Percentiles rank a stretch among this genome's conserved stretches.
Evolutionary conservation across 1,140 invertebrate species (phyloP).

Genomic region (Ips nitidus): DNA sequence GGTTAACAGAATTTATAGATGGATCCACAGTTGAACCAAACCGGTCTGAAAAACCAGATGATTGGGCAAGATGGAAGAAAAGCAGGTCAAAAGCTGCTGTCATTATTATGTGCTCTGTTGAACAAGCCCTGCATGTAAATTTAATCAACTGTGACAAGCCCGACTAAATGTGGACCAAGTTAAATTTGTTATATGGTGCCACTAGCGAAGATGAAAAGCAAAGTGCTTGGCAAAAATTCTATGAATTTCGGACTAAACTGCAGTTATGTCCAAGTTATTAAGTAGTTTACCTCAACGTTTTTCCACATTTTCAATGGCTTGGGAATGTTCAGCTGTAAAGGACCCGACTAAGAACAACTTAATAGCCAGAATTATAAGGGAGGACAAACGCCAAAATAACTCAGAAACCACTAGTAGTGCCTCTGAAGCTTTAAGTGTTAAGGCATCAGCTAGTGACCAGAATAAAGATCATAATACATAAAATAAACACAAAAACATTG

Average conservation of each 20-base stretch:
- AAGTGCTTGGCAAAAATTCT: slow-evolving; percentile 14
- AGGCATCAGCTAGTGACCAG: background rate
- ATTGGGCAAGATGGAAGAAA: slow-evolving; percentile 19
- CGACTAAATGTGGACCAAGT: slow-evolving; percentile 9
- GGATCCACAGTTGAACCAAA: slow-evolving; percentile 14
- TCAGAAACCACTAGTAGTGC: background rate
- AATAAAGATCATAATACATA: background rate
- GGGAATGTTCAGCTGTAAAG: background rate
- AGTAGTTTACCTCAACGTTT: background rate
- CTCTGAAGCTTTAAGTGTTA: background rate
- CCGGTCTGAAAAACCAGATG: background rate
- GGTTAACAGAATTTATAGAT: slow-evolving; percentile 11
- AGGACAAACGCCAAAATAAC: slow-evolving; percentile 5
- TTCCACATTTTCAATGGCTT: background rate
- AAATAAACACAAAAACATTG: slow-evolving; percentile 1
- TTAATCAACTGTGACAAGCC: slow-evolving; percentile 11
- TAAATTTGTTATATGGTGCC: slow-evolving; percentile 2
- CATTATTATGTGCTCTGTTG: slow-evolving; percentile 14
- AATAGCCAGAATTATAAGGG: background rate
- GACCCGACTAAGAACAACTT: background rate
- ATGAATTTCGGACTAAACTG: background rate
- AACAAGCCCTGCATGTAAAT: slow-evolving; percentile 15
- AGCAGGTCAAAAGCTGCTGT: slow-evolving; percentile 19
- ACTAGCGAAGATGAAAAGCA: slow-evolving; percentile 7
- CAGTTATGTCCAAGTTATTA: background rate